Evolutionary conservation across 1,140 invertebrate species (phyloP).

Genomic region (Gerris buenoi): DNA sequence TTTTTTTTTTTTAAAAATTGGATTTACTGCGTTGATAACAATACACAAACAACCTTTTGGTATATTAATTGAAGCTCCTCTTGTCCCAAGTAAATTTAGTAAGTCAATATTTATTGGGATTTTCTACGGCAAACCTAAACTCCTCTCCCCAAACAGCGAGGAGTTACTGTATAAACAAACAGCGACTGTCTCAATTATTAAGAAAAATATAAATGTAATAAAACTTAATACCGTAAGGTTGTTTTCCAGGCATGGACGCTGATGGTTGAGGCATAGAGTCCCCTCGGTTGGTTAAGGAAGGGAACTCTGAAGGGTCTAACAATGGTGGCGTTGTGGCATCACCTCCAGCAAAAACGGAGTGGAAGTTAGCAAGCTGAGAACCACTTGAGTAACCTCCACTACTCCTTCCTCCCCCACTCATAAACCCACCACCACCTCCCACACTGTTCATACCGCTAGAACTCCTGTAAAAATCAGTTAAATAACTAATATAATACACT

Average conservation of each 20-base stretch:
- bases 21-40: no score
- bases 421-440: conserved; percentile 37
- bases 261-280: conserved; percentile 61
- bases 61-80: no score
- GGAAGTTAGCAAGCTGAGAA: conserved; percentile 46
- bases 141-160: no score
- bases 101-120: no score
- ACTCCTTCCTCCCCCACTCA: conserved; percentile 36
- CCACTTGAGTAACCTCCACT: conserved; percentile 6
- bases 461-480: conserved; percentile 35
- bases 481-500: no score
- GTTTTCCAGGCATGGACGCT: conserved; percentile 60
- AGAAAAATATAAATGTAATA: no score
- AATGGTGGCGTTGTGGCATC: conserved; percentile 64
- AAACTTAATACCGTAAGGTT: conserved; percentile 76
- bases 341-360: conserved; percentile 54
- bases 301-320: conserved; percentile 80
- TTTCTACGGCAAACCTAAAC: no score
- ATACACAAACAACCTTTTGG: no score
- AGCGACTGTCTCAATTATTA: no score
- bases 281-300: conserved; percentile 67
- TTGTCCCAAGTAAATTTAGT: no score
- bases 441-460: conserved; percentile 45
- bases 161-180: no score
- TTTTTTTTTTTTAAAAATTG: no score